Percentiles rank a stretch among this genome's conserved stretches.
Conservation (phyloP, 1,140 invertebrate species). For the Drosophila tsacasi region DNA sequence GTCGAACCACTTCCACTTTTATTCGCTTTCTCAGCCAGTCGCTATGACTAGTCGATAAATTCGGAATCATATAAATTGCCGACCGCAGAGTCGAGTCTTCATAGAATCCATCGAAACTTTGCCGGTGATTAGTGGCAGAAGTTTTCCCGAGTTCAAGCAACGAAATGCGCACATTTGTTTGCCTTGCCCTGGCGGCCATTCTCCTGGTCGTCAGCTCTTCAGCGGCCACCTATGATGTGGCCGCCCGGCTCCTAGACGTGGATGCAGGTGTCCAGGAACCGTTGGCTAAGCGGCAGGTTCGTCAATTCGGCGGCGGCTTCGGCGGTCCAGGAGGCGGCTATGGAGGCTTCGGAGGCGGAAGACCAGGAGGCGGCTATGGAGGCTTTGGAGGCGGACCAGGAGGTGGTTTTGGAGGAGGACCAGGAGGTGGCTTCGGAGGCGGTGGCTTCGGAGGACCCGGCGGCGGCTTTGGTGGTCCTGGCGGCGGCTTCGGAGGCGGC, state of each 20-base stretch:
- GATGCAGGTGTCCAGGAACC: conserved; percentile 39
- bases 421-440: conserved; percentile 12
- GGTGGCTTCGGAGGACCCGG: background rate
- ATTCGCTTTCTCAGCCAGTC: conserved; percentile 23
- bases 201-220: conserved; percentile 26
- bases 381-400: conserved; percentile 8
- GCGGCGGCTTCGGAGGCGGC: conserved; percentile 13
- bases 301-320: conserved; percentile 20
- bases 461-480: conserved; percentile 7
- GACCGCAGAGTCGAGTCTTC: conserved; percentile 15
- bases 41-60: conserved; percentile 41
- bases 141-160: conserved; percentile 15
- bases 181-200: conserved; percentile 32
- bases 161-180: conserved; percentile 52
- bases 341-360: background rate
- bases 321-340: conserved; percentile 13
- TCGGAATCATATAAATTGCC: conserved; percentile 72
- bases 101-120: conserved; percentile 52
- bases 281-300: background rate
- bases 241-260: conserved; percentile 20
- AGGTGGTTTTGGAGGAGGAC: conserved; percentile 1
- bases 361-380: conserved; percentile 9
- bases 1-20: conserved; percentile 66
- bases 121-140: conserved; percentile 53
- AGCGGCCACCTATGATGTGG: conserved; percentile 23